These are phyloP conservation scores for Silurus aristotelis DNA, from an alignment of 2,797 vertebrate genomes.

Conservation along the genomic window DNA sequence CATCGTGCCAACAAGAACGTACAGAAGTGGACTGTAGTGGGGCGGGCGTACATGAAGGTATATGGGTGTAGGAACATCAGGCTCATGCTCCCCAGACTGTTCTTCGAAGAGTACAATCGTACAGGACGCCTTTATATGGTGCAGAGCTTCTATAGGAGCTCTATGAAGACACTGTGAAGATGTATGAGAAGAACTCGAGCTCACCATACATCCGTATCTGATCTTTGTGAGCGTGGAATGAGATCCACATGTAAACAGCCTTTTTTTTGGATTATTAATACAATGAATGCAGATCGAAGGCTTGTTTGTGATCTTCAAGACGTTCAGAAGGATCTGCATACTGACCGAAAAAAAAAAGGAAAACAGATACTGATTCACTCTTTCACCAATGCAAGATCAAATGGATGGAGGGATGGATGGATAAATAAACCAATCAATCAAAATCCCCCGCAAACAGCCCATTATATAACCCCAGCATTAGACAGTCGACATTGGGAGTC, in stretches of 20 bases:
- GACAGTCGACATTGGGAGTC: conserved; percentile 52
- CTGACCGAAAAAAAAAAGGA: no score
- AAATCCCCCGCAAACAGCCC: conserved; percentile 48
- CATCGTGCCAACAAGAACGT: background rate
- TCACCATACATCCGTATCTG: no score
- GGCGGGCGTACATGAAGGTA: background rate
- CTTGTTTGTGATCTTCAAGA: background rate
- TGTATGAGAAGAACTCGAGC: background rate
- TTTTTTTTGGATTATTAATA: no score
- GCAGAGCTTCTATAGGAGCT: no score
- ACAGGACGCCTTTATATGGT: no score
- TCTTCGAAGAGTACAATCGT: no score
- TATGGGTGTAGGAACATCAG: background rate
- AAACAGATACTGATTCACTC: background rate
- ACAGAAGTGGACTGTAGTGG: no score
- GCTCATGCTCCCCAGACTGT: background rate
- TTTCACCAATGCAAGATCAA: conserved; percentile 30
- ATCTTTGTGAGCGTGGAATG: no score
- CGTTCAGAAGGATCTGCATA: background rate
- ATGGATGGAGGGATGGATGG: no score
- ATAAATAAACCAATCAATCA: background rate
- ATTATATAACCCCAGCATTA: conserved; percentile 72
- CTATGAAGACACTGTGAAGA: no score
- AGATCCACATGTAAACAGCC: no score
- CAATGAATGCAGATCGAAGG: no score